Conservation (phyloP, 2,797 vertebrate species). For the Dallia pectoralis region DNA sequence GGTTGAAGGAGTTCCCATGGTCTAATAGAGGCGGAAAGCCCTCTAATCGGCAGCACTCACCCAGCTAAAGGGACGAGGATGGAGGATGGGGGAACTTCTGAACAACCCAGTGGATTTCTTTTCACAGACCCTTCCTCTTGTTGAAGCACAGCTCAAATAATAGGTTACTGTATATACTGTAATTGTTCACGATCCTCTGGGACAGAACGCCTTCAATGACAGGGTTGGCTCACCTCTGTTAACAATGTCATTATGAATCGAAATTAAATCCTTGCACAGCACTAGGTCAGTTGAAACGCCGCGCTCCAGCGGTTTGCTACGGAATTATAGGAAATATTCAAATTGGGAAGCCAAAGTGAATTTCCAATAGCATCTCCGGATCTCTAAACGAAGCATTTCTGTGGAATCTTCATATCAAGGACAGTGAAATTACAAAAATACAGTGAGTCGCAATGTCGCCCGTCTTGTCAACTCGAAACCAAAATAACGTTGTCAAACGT, state of each 20-base stretch:
- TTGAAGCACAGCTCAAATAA: neutral
- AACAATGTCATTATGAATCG: neutral
- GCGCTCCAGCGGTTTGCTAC: neutral
- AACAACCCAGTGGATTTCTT: neutral
- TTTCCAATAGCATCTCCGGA: neutral
- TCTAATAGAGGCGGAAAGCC: slow-evolving; percentile 75
- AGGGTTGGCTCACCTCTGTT: neutral
- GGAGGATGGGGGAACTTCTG: slow-evolving; percentile 23
- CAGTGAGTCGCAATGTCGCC: slow-evolving; percentile 49
- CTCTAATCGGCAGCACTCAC: slow-evolving; percentile 62
- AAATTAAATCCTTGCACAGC: neutral
- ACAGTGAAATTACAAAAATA: slow-evolving; percentile 38
- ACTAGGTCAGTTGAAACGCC: neutral
- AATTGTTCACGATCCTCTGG: neutral
- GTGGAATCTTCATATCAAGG: slow-evolving; percentile 47
- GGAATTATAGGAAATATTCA: neutral
- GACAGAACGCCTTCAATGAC: neutral
- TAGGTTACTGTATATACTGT: neutral
- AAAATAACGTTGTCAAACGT: slow-evolving; percentile 34
- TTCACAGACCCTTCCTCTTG: neutral
- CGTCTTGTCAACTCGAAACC: slow-evolving; percentile 71
- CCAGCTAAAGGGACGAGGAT: slow-evolving; percentile 34
- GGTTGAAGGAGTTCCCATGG: slow-evolving; percentile 68
- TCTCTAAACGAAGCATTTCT: neutral
- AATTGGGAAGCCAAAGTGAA: neutral